These are phyloP conservation scores for Gallinago paraguaiae DNA, from an alignment of 2,113 vertebrate species.

Conservation along the genomic window DNA sequence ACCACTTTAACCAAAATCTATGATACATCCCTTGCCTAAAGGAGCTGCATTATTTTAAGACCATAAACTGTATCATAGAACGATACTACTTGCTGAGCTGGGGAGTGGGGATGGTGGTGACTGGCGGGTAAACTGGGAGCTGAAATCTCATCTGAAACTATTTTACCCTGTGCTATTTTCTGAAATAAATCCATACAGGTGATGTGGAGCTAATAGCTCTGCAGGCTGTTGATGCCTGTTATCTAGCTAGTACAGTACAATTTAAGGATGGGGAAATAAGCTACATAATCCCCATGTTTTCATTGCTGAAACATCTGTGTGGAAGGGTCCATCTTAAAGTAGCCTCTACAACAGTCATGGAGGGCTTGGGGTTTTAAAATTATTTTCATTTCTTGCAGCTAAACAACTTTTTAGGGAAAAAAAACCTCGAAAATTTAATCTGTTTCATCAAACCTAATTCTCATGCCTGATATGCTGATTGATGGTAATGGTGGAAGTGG, in stretches of 20 bases:
- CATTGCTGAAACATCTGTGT: neutral
- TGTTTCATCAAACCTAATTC: neutral
- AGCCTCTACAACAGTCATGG: neutral
- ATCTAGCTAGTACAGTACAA: neutral
- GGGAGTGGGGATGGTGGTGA: neutral
- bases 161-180: neutral
- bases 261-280: neutral
- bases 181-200: neutral
- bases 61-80: neutral
- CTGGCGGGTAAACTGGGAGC: neutral
- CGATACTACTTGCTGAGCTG: neutral
- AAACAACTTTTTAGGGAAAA: neutral
- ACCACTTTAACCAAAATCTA: neutral
- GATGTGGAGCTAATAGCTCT: neutral
- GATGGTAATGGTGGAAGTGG: neutral
- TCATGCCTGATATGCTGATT: neutral
- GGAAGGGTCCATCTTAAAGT: neutral
- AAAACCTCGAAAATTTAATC: neutral
- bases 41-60: neutral
- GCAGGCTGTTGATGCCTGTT: neutral
- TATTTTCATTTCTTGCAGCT: neutral
- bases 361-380: neutral
- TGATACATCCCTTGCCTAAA: neutral
- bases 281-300: neutral
- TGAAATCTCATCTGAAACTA: neutral